Percentiles rank a stretch among this genome's conserved stretches.
These are phyloP conservation scores for Callyntrura guangdongensis DNA, from an alignment of 2,888 invertebrate genomes.

Conservation along the genomic window DNA sequence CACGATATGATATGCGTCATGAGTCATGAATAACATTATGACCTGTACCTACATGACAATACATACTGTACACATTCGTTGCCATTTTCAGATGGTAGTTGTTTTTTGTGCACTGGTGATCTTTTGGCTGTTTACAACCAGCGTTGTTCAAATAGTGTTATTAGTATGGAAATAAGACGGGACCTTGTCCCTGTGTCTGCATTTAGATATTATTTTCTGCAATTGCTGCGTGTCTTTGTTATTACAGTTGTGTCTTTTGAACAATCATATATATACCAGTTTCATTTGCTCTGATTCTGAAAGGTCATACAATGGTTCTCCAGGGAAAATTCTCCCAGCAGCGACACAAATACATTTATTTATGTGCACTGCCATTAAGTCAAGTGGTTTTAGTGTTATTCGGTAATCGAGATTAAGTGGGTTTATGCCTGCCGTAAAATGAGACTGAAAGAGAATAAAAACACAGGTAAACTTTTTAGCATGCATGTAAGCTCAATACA, in stretches of 20 bases:
- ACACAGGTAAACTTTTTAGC: background rate
- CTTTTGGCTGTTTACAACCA: background rate
- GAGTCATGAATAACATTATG: no score
- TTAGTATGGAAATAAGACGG: conserved; percentile 36
- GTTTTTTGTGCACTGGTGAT: background rate
- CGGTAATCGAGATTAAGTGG: conserved; percentile 22
- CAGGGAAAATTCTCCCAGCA: conserved; percentile 59
- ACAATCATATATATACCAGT: background rate
- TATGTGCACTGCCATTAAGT: background rate
- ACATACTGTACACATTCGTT: no score
- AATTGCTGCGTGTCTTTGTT: background rate
- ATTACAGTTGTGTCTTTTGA: background rate
- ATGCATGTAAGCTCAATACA: background rate
- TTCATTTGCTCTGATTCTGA: conserved; percentile 48
- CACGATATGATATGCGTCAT: conserved; percentile 23
- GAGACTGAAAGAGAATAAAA: background rate
- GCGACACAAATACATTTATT: background rate
- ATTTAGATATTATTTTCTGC: conserved; percentile 35
- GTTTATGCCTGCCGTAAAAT: background rate
- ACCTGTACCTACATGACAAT: no score
- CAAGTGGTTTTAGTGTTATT: conserved; percentile 33
- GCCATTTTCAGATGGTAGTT: no score
- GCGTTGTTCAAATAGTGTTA: conserved; percentile 21
- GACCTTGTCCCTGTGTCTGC: conserved; percentile 70
- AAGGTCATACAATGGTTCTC: conserved; percentile 73